Conservation (phyloP, 2,888 invertebrate species). For the Rhingia rostrata region DNA sequence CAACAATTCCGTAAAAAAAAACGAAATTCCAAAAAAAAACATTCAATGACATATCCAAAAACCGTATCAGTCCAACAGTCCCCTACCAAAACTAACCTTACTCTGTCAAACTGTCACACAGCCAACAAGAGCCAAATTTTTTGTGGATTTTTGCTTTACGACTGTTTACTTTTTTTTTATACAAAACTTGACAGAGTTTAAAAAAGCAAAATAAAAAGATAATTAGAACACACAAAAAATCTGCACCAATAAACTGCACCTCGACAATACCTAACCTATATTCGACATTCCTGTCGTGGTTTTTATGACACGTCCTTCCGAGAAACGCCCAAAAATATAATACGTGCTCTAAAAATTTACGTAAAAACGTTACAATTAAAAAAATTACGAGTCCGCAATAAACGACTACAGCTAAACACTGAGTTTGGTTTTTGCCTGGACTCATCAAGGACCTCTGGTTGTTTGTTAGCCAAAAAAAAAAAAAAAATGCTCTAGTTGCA, state of each 20-base stretch:
- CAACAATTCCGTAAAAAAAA: too few species aligned
- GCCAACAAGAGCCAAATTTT: slow-evolving; percentile 42
- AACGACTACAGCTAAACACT: slow-evolving; percentile 42
- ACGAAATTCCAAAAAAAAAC: too few species aligned
- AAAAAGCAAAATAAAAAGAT: slow-evolving; percentile 73
- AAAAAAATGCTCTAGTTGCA: slow-evolving; percentile 72
- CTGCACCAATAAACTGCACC: slow-evolving; percentile 49
- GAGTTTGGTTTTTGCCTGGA: not conserved
- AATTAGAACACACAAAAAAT: slow-evolving; percentile 70
- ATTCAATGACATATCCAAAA: too few species aligned
- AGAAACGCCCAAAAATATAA: slow-evolving; percentile 13
- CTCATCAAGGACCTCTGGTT: slow-evolving; percentile 31
- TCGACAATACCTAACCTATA: slow-evolving; percentile 30
- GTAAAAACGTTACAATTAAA: slow-evolving; percentile 72
- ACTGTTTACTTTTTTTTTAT: slow-evolving; percentile 69
- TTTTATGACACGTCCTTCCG: slow-evolving; percentile 55
- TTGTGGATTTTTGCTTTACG: slow-evolving; percentile 69
- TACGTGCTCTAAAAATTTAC: slow-evolving; percentile 16
- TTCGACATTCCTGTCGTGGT: not conserved
- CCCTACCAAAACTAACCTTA: not conserved
- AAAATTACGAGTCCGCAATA: slow-evolving; percentile 66
- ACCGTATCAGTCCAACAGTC: too few species aligned
- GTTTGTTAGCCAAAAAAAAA: slow-evolving; percentile 10
- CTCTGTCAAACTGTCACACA: slow-evolving; percentile 1
- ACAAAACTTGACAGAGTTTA: slow-evolving; percentile 41